phyloP scores from a whole-genome alignment of 2,888 invertebrate species.

The Dryomyza anilis region DNA sequence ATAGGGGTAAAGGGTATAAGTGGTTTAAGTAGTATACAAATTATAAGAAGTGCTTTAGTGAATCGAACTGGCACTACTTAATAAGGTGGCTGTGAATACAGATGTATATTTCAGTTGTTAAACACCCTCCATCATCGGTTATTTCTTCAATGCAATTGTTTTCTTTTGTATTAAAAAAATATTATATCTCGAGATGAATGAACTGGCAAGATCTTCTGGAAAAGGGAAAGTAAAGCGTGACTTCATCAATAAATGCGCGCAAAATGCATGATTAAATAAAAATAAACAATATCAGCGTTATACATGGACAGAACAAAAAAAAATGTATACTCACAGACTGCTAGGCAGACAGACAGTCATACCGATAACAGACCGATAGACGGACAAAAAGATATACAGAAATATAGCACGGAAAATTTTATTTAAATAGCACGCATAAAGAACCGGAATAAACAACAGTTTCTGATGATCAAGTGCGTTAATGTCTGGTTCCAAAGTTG shows the following conservation, averaged over 20 bases:
- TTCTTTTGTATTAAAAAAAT: neutral
- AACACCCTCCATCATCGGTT: no score
- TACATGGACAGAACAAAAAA: neutral
- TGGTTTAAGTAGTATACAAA: no score
- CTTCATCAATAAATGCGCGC: neutral
- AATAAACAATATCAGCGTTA: constrained; percentile 2
- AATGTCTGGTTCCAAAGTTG: no score
- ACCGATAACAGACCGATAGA: neutral
- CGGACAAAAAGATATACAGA: neutral
- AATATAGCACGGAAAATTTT: neutral
- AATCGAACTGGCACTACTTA: no score
- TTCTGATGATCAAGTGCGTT: no score
- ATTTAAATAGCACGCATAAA: no score
- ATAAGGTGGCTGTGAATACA: no score
- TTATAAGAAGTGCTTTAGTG: no score
- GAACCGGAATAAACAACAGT: no score
- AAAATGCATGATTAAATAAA: neutral
- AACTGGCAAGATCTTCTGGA: constrained; percentile 7
- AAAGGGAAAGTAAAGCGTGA: neutral
- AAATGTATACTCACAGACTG: neutral
- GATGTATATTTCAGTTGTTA: no score
- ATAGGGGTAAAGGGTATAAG: no score
- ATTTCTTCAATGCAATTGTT: no score
- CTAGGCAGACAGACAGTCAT: neutral
- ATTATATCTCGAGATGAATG: constrained; percentile 17